These are phyloP conservation scores for Typhlichthys eigenmanni DNA, from an alignment of 2,797 vertebrate species.

Conservation along the genomic window DNA sequence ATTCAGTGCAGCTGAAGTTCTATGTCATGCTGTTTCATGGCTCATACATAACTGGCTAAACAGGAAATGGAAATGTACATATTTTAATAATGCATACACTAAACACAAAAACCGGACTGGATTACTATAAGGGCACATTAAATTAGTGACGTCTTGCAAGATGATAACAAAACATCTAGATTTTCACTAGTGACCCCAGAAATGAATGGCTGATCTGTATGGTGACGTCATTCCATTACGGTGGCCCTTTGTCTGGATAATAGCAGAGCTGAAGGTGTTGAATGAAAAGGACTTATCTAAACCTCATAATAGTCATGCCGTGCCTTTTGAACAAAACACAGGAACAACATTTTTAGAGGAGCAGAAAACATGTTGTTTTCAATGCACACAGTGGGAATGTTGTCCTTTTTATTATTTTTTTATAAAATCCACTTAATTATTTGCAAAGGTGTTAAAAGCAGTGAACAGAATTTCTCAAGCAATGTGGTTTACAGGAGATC, in stretches of 20 bases:
- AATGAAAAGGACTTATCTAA: slow-evolving; percentile 23
- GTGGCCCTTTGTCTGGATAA: slow-evolving; percentile 6
- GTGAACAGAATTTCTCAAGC: slow-evolving; percentile 16
- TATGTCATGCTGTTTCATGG: too few relatives aligned
- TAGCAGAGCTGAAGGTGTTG: too few relatives aligned
- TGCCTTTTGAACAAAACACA: slow-evolving; percentile 27
- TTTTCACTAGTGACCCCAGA: slow-evolving; percentile 20
- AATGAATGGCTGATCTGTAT: slow-evolving; percentile 27
- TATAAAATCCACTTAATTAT: slow-evolving; percentile 29
- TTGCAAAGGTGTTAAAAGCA: slow-evolving; percentile 13
- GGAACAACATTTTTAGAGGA: slow-evolving; percentile 14
- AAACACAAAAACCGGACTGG: too few relatives aligned
- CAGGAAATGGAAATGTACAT: too few relatives aligned
- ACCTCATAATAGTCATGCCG: slow-evolving; percentile 31
- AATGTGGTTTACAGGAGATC: too few relatives aligned
- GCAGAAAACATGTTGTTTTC: slow-evolving; percentile 2
- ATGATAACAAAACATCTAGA: neutral
- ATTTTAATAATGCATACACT: too few relatives aligned
- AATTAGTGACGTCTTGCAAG: too few relatives aligned
- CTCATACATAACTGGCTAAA: too few relatives aligned
- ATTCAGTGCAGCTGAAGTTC: too few relatives aligned
- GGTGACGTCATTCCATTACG: slow-evolving; percentile 44
- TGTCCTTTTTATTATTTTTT: neutral
- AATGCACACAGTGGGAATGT: slow-evolving; percentile 27
- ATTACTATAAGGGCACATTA: too few relatives aligned